Evolutionary conservation across 1,140 invertebrate species (phyloP), one percentile per base, ranked within the genome.

Genomic region (Helicoverpa armigera): DNA sequence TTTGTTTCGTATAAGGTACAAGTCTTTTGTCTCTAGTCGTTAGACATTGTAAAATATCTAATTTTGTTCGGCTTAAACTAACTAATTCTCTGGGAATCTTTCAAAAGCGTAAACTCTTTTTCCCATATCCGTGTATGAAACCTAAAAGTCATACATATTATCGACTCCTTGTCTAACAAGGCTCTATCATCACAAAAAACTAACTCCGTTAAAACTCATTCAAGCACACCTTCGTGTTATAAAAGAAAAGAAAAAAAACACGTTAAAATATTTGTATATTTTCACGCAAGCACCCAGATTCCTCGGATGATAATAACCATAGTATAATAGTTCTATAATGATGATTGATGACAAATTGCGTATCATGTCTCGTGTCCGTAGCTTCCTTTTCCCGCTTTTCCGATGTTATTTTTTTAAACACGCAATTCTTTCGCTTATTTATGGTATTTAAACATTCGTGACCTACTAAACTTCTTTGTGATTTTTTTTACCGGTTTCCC

Each of bases 301-400:
- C 65, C 14, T 54, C 18, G 53, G 23, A 54, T 16, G 43, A 29
- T 31, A 72, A 29, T 31, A 72, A 72, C 9, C 50, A 56, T 74
- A 18, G n/a, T n/a, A n/a, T n/a, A n/a, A n/a, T n/a, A n/a, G 18
- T 53, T 53, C 51, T 43, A 69, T 16, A 29, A 35, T 65, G 9
- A 65, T 51, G 35, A 61, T 35, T 35, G 60, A 80, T 50, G 65
- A 69, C 43, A 69, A 69, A 69, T 69, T 69, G 65, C 18, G 43
- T 69, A 69, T 69, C 65, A 67, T 67, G 35, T 60, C 14, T 43
- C 5, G 9, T 43, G 9, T 43, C 35, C 35, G 35, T 43, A 43
- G 16, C 50, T 69, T 69, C 65, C 65, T 69, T 51, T 69, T 69
- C 65, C 65, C 50, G 43, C 43, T 69, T 69, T 69, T 69, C 65